Evolutionary conservation across 2,888 invertebrate species (phyloP).

Genomic region (Chrysolina haemoptera): DNA sequence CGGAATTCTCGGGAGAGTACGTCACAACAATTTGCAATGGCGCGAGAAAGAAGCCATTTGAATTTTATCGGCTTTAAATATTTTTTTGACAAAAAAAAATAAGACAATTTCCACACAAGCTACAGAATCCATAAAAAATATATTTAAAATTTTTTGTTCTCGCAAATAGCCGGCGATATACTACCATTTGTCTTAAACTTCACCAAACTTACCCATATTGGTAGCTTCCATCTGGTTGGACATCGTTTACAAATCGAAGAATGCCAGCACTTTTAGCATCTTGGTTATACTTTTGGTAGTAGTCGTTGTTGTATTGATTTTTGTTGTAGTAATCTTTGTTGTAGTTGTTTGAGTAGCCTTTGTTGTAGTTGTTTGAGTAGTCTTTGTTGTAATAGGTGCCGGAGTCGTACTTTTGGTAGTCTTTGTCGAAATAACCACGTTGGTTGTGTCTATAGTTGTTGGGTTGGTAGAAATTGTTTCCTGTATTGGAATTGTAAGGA

Average conservation of each 20-base stretch:
- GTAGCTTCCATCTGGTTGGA: conserved; percentile 70
- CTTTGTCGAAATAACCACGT: conserved; percentile 4
- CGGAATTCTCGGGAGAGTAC: too few species aligned
- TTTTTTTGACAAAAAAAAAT: too few species aligned
- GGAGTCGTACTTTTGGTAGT: conserved; percentile 15
- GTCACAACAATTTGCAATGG: too few species aligned
- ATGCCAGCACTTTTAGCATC: conserved; percentile 53
- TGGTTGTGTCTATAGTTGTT: conserved; percentile 17
- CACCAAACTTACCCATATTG: conserved; percentile 68
- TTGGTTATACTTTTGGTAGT: conserved; percentile 20
- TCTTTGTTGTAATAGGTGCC: conserved; percentile 29
- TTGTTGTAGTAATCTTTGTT: conserved; percentile 16
- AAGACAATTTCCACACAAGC: too few species aligned
- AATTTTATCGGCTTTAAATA: too few species aligned
- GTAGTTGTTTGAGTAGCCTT: conserved; percentile 24
- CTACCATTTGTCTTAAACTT: too few species aligned
- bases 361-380: conserved; percentile 24
- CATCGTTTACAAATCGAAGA: conserved; percentile 67
- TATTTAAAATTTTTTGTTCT: too few species aligned
- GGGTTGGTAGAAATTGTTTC: not conserved
- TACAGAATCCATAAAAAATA: too few species aligned
- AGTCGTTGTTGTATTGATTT: conserved; percentile 13
- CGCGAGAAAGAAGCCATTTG: too few species aligned
- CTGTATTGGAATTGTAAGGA: conserved; percentile 1
- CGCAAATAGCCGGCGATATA: too few species aligned